Evolutionary conservation across 2,888 invertebrate genomes (phyloP).

Genomic region (Rhagium mordax): DNA sequence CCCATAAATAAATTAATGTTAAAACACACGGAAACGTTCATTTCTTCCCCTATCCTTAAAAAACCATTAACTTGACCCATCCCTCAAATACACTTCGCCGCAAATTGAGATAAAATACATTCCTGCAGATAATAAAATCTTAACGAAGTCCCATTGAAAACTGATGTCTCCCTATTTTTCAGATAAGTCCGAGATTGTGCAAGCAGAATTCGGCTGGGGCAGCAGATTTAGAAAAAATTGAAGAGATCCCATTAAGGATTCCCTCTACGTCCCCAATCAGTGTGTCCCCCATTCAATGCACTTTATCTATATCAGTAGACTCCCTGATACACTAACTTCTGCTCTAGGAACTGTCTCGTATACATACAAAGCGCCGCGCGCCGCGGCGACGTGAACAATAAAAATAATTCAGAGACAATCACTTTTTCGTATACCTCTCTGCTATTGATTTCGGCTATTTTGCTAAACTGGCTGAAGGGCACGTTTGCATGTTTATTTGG

Average conservation of each 20-base stretch:
- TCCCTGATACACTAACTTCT: conserved; percentile 63
- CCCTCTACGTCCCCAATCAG: conserved; percentile 60
- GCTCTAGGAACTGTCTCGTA: conserved; percentile 8
- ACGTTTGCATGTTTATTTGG: not conserved
- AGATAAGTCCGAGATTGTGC: conserved; percentile 71
- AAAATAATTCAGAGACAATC: conserved; percentile 57
- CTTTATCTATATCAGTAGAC: conserved; percentile 68
- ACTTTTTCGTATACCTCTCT: conserved; percentile 41
- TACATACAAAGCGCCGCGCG: conserved; percentile 5
- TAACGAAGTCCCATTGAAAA: conserved; percentile 5
- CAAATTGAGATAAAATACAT: not conserved
- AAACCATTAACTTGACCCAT: not conserved
- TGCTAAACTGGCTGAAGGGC: conserved; percentile 7
- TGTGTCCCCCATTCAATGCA: conserved; percentile 64
- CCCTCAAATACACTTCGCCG: not conserved
- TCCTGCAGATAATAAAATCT: not conserved
- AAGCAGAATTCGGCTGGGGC: conserved; percentile 81
- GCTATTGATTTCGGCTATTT: not conserved
- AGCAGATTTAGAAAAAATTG: conserved; percentile 80
- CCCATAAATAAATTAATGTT: not conserved
- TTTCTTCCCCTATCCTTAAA: not conserved
- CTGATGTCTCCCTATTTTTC: conserved; percentile 45
- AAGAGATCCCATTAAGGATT: conserved; percentile 74
- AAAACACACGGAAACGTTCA: not conserved
- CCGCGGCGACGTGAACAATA: conserved; percentile 51